A percentile compares a stretch with the other conserved stretches of the same genome.
Conservation (phyloP, 2,113 vertebrate species). For the Apteryx owenii region DNA sequence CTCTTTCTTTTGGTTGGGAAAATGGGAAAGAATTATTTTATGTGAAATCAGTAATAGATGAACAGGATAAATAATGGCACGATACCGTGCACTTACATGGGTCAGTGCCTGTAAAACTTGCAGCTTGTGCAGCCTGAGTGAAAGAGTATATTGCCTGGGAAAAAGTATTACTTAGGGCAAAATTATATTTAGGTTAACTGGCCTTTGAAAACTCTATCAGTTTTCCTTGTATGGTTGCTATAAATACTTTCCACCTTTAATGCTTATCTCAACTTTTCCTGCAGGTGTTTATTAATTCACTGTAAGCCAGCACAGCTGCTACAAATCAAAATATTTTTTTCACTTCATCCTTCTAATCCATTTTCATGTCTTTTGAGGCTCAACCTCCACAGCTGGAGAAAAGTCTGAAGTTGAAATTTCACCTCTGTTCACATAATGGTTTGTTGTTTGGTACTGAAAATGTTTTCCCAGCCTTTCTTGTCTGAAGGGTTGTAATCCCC, state of each 20-base stretch:
- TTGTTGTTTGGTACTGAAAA: constrained; percentile 8
- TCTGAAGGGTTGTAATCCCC: constrained; percentile 45
- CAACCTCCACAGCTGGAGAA: constrained; percentile 33
- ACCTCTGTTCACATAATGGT: constrained; percentile 7
- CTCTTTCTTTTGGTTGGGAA: not conserved
- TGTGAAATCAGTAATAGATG: not conserved
- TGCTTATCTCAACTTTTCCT: constrained; percentile 12
- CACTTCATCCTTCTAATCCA: constrained; percentile 13
- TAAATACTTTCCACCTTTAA: not conserved
- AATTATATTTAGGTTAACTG: not conserved
- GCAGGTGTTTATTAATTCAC: constrained; percentile 46
- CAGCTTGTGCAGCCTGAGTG: not conserved
- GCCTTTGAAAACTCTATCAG: constrained; percentile 5
- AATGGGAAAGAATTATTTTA: not conserved
- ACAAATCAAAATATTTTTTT: constrained; percentile 52
- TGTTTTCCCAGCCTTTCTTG: constrained; percentile 28
- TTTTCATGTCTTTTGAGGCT: constrained; percentile 48
- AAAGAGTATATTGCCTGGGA: not conserved
- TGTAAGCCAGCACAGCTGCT: constrained; percentile 55
- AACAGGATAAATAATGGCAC: not conserved
- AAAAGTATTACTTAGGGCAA: not conserved
- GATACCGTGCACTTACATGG: not conserved
- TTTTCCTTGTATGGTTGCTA: not conserved
- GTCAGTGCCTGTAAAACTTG: not conserved
- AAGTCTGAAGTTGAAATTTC: constrained; percentile 58